Percentiles rank a stretch among this genome's conserved stretches.
These are phyloP conservation scores for Notocelia uddmanniana DNA, from an alignment of 2,888 invertebrate species.

Conservation along the genomic window DNA sequence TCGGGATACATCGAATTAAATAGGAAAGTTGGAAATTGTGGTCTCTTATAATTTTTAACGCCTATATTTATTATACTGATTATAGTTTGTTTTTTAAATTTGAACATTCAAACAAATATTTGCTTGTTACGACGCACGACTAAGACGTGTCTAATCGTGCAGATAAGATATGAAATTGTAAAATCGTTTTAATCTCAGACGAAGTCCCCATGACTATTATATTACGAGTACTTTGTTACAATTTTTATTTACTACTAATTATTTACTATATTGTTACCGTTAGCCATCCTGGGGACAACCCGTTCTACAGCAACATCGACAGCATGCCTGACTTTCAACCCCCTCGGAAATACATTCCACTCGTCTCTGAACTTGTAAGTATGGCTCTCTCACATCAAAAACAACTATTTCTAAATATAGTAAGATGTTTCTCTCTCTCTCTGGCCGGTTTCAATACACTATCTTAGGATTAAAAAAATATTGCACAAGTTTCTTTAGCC, in stretches of 20 bases:
- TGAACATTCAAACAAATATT: too few relatives aligned
- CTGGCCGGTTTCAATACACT: slow-evolving; percentile 75
- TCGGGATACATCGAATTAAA: too few relatives aligned
- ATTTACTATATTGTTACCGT: slow-evolving; percentile 46
- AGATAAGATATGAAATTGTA: neutral
- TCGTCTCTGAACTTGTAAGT: slow-evolving; percentile 99
- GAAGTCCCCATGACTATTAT: neutral
- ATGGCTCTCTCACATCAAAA: slow-evolving; percentile 52
- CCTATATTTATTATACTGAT: too few relatives aligned
- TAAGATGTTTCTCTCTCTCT: slow-evolving; percentile 65
- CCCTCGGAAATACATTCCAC: slow-evolving; percentile 97
- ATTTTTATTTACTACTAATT: neutral
- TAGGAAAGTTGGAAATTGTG: too few relatives aligned
- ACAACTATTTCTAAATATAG: slow-evolving; percentile 62
- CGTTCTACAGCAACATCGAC: slow-evolving; percentile 99
- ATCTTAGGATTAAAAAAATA: slow-evolving; percentile 51
- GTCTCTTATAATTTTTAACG: too few relatives aligned
- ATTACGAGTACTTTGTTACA: too few relatives aligned
- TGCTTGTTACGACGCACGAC: neutral
- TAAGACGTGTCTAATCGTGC: neutral
- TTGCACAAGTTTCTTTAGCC: slow-evolving; percentile 26
- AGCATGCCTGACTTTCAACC: slow-evolving; percentile 99
- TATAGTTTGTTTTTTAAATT: too few relatives aligned
- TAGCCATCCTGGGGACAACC: slow-evolving; percentile 97
- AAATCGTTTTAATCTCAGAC: neutral